Evolutionary conservation across 2,797 vertebrate species (phyloP).

Genomic region (Schizopygopsis pylzovi): DNA sequence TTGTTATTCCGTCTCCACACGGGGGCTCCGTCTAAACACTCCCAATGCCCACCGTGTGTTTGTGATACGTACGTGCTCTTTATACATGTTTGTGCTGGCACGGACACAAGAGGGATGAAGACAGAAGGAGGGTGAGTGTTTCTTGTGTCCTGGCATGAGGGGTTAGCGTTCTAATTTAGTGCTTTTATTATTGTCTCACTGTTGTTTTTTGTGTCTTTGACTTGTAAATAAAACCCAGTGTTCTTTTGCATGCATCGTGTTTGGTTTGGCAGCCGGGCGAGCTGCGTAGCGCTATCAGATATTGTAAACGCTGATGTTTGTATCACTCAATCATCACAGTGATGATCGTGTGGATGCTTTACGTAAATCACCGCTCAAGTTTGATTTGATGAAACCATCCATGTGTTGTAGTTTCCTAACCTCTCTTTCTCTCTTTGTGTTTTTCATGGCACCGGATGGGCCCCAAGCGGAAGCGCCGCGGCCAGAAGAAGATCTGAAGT

Average conservation of each 20-base stretch:
- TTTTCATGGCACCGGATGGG: conserved; percentile 68
- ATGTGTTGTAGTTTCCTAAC: conserved; percentile 49
- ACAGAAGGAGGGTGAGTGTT: background rate
- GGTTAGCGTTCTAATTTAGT: conserved; percentile 9
- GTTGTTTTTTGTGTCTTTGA: conserved; percentile 15
- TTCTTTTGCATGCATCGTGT: conserved; percentile 22
- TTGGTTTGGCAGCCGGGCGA: conserved; percentile 28
- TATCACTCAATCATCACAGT: background rate
- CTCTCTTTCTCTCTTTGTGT: conserved; percentile 60
- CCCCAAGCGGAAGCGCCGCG: conserved; percentile 75
- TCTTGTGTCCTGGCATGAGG: background rate
- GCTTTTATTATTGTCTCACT: background rate
- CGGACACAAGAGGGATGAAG: background rate
- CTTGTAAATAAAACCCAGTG: conserved; percentile 32
- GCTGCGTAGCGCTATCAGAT: background rate
- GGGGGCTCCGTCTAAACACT: conserved; percentile 70
- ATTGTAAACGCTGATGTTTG: background rate
- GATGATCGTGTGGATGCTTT: background rate
- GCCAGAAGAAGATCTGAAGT: conserved; percentile 74
- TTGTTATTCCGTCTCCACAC: conserved; percentile 58
- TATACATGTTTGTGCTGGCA: conserved; percentile 51
- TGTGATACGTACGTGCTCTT: conserved; percentile 14
- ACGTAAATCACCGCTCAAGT: conserved; percentile 8
- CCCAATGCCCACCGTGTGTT: conserved; percentile 58
- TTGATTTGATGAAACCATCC: conserved; percentile 19